Percentiles rank a stretch among this genome's conserved stretches.
These are phyloP conservation scores for Sylvilagus bachmani DNA, from an alignment of 2,113 vertebrate genomes.

Conservation along the genomic window DNA sequence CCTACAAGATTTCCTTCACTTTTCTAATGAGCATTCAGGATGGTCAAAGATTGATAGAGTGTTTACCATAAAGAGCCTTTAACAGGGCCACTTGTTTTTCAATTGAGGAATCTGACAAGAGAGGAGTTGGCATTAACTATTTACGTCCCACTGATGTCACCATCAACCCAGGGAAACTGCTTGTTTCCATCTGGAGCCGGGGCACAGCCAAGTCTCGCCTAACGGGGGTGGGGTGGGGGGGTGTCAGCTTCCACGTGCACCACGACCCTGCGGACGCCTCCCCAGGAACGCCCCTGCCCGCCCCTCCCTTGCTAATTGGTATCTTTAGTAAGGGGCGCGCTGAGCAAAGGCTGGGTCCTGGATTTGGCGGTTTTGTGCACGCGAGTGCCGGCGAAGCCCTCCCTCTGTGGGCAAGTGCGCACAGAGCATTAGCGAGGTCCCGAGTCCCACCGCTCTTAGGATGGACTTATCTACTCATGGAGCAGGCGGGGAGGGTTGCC, in stretches of 20 bases:
- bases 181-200: background rate
- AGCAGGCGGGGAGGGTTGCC: background rate
- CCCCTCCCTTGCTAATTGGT: background rate
- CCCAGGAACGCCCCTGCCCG: too few species aligned
- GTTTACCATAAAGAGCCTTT: constrained; percentile 82
- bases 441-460: background rate
- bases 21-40: constrained; percentile 49
- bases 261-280: background rate
- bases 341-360: background rate
- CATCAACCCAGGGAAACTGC: constrained; percentile 16
- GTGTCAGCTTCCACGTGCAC: background rate
- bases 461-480: background rate
- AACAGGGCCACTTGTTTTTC: constrained; percentile 77
- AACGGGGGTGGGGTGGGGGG: background rate
- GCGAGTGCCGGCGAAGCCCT: background rate
- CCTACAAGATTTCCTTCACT: background rate
- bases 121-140: constrained; percentile 61
- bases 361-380: background rate
- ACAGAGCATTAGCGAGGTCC: background rate
- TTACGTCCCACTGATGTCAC: background rate
- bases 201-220: background rate
- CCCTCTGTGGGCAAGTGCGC: accelerated
- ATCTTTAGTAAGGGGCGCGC: background rate
- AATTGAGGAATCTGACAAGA: constrained; percentile 69
- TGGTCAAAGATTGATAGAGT: constrained; percentile 68